Conservation (phyloP, 2,888 invertebrate species). For the Terebella lapidaria region DNA sequence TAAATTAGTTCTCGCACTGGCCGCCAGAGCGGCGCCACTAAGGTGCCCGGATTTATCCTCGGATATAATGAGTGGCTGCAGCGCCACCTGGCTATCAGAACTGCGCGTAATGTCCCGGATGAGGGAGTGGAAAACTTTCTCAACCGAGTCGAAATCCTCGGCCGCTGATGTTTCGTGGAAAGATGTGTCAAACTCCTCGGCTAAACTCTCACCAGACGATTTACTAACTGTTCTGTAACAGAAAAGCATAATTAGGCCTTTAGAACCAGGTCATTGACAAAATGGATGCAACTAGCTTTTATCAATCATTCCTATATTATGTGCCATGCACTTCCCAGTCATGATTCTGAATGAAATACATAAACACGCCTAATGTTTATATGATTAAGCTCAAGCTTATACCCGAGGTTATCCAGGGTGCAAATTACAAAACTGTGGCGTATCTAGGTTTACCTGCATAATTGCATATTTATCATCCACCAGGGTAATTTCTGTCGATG, state of each 20-base stretch:
- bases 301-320: background rate
- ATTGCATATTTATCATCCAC: too few species aligned
- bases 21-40: background rate
- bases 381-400: background rate
- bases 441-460: too few species aligned
- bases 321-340: background rate
- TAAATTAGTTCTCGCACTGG: background rate
- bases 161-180: conserved; percentile 53
- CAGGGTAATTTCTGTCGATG: too few species aligned
- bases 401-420: too few species aligned
- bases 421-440: too few species aligned
- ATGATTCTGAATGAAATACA: background rate
- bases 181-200: conserved; percentile 42
- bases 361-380: background rate
- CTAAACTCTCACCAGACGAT: conserved; percentile 40
- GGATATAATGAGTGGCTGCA: conserved; percentile 45
- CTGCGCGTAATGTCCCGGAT: conserved; percentile 43
- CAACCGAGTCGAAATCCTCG: conserved; percentile 50
- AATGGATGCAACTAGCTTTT: too few species aligned
- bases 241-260: too few species aligned
- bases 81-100: conserved; percentile 37
- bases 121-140: conserved; percentile 45
- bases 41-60: conserved; percentile 32
- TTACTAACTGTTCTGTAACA: conserved; percentile 40
- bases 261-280: too few species aligned